Conservation (phyloP, 2,888 invertebrate genomes). For the Scrobipalpa costella region DNA sequence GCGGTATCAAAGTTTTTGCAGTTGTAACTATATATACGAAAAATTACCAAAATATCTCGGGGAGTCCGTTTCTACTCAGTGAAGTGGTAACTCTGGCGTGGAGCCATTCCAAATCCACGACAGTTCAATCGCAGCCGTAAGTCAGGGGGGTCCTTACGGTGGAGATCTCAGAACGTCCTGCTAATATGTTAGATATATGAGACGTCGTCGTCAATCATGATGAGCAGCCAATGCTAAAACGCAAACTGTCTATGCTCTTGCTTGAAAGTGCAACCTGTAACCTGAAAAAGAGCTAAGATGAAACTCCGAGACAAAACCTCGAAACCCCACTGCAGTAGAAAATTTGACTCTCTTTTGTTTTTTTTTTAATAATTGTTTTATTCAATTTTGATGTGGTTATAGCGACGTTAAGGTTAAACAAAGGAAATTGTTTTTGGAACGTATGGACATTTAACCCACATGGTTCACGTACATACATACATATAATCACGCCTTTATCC, state of each 20-base stretch:
- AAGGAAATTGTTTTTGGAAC: no score
- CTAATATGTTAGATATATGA: not conserved
- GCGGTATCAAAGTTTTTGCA: not conserved
- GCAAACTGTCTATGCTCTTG: not conserved
- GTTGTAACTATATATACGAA: not conserved
- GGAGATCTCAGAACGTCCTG: not conserved
- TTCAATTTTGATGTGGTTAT: no score
- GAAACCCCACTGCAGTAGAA: not conserved
- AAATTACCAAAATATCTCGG: not conserved
- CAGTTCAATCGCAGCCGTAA: not conserved
- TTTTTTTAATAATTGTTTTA: no score
- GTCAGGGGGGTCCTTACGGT: not conserved
- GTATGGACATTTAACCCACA: no score
- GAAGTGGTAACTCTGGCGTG: not conserved
- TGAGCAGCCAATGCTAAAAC: not conserved
- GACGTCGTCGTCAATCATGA: not conserved
- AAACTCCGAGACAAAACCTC: not conserved
- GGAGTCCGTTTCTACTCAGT: slow-evolving; percentile 1
- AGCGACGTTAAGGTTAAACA: no score
- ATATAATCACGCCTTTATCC: no score
- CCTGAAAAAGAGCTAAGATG: not conserved
- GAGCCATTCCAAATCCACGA: not conserved
- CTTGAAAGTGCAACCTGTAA: no score
- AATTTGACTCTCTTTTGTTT: not conserved
- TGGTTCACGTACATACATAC: no score